These are phyloP conservation scores for Tetragonula carbonaria DNA, from an alignment of 2,888 invertebrate genomes.

Conservation along the genomic window DNA sequence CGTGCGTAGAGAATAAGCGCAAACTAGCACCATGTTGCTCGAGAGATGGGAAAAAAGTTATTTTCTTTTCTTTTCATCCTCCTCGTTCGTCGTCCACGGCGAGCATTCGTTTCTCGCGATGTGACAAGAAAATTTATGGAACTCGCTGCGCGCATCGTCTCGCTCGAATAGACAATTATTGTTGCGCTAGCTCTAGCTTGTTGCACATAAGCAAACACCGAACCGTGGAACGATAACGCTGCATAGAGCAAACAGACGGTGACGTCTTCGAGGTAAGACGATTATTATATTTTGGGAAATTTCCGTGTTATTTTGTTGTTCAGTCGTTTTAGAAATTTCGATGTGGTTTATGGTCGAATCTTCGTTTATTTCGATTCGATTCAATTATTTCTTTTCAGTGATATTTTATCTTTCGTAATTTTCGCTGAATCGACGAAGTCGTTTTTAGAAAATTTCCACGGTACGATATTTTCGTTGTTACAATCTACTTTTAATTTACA, in stretches of 20 bases:
- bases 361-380: no score
- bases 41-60: not conserved
- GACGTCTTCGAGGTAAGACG: slow-evolving; percentile 43
- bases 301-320: not conserved
- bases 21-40: slow-evolving; percentile 3
- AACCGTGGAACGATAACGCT: slow-evolving; percentile 45
- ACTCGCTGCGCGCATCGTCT: slow-evolving; percentile 20
- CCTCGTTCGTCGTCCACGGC: not conserved
- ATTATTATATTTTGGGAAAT: slow-evolving; percentile 2
- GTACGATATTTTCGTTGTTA: not conserved
- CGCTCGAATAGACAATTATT: slow-evolving; percentile 61
- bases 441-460: not conserved
- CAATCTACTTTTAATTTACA: not conserved
- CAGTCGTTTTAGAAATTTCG: no score
- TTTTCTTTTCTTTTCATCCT: slow-evolving; percentile 1
- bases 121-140: slow-evolving; percentile 33
- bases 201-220: slow-evolving; percentile 46
- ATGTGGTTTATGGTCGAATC: no score
- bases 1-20: not conserved
- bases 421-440: no score
- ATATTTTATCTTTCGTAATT: no score
- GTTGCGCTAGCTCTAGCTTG: slow-evolving; percentile 59
- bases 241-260: slow-evolving; percentile 22
- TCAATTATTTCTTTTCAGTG: no score
- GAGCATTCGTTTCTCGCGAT: slow-evolving; percentile 3